Base-by-base conservation (phyloP, 2,888 invertebrate genomes). In the Taenaris catops region DNA sequence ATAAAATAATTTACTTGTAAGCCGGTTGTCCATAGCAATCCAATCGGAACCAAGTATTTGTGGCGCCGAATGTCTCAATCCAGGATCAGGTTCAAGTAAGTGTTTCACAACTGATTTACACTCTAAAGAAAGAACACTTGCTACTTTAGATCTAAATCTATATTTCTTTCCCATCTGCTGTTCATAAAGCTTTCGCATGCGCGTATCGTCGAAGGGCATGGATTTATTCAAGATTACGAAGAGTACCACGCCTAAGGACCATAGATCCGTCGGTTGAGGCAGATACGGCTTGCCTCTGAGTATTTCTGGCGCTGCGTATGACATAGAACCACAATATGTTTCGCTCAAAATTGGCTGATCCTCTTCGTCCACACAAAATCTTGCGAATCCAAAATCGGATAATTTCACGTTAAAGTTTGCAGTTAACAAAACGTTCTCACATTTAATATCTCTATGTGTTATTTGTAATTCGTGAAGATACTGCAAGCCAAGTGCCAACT, bases 231-330 rank as follows among this genome's bases (percentile, higher is more conserved):
- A 68, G 91, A 95, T 93, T 29, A 96, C 93, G 75, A 93, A 96
- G 0, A 96, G 76, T 8, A 96, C 91, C 0, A 93, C 89, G 0
- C 93, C 95, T 40, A 94, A 68, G 2, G 94, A 94, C 96, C 95
- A 96, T 25, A 94, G 71, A 60, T 96, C 96, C 0, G 92, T 89
- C 20, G 90, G 87, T 66, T 91, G 92, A 0, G 93, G 92, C 55
- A 89, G 76, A 61, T 94, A 94, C 0, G 93, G 91, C 44, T 89
- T 89, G 1, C 94, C 94, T 40, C 91, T 89, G 3, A 96, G 79
- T 34, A 96, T 92, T 75, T 96, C 96, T 0, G 96, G 96, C 0
- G 96, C 94, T 0, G 94, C 95, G 63, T 96, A 96, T 1, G 95
- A 94, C 55, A 95, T 88, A 4, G 95, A 95, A 2, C 96, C 96